A percentile compares a stretch with the other conserved stretches of the same genome.
These are phyloP conservation scores for Drosophila mercatorum DNA, from an alignment of 2,888 invertebrate species.

Conservation along the genomic window DNA sequence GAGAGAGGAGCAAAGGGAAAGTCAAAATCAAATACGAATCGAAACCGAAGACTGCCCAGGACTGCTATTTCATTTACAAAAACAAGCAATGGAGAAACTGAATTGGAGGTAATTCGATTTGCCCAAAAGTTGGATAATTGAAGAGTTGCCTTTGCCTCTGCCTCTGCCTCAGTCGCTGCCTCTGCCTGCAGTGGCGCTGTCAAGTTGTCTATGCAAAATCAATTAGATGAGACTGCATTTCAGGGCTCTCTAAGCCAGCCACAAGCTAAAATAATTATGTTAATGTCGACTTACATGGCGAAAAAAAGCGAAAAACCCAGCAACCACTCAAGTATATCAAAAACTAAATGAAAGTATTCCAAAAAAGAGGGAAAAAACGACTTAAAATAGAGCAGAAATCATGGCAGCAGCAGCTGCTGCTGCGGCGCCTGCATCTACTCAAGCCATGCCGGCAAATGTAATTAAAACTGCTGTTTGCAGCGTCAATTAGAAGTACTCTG, in stretches of 20 bases:
- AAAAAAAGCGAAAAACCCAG: neutral
- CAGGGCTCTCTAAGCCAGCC: constrained; percentile 2
- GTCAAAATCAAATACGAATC: constrained; percentile 36
- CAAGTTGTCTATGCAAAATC: constrained; percentile 51
- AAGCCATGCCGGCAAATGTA: constrained; percentile 61
- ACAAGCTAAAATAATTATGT: constrained; percentile 10
- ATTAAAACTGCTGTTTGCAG: constrained; percentile 74
- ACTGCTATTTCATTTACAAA: constrained; percentile 15
- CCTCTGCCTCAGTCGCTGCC: neutral
- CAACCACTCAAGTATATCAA: constrained; percentile 13
- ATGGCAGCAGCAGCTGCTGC: constrained; percentile 2
- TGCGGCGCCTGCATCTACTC: constrained; percentile 2
- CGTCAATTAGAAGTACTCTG: constrained; percentile 68
- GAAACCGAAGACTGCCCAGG: constrained; percentile 6
- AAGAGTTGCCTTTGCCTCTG: constrained; percentile 34
- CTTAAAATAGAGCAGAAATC: constrained; percentile 9
- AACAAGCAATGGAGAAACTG: constrained; percentile 3
- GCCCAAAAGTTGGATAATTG: constrained; percentile 59
- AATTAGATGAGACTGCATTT: constrained; percentile 50
- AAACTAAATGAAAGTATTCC: constrained; percentile 1
- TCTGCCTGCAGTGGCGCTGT: constrained; percentile 3
- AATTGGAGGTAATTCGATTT: constrained; percentile 55
- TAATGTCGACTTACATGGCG: constrained; percentile 7
- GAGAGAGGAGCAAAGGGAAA: constrained; percentile 9
- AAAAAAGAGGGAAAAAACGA: constrained; percentile 1